Base-by-base conservation (phyloP, 2,797 vertebrate species). In the Alfaro cultratus region DNA sequence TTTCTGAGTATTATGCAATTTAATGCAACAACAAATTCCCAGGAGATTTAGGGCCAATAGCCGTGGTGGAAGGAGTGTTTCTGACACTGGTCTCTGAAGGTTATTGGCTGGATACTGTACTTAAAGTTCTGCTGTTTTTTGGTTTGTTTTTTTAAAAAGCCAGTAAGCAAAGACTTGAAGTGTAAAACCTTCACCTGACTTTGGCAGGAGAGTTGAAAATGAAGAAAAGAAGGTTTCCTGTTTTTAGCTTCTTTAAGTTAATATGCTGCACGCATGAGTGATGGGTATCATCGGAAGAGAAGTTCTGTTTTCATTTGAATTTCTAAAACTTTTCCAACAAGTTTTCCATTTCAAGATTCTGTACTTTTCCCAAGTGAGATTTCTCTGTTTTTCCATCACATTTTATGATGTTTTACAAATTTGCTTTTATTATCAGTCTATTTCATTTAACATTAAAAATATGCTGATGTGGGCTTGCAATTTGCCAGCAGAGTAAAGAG, bases 101-200 rank as follows among this genome's bases (percentile, higher is more conserved):
- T 88, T 88, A 81, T 57, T 84, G 89, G 84, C 83, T 86, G 72
- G 82, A 89, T 88, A 87, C 60, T 7, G 29, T 41, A 71, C 89
- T 85, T 86, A 79, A 68, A 39, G 78, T 78, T 83, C 75, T 67
- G 80, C 76, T 79, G 87, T n/a, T 80, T 92, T 88, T 18, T 41
- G 7, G 12, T 12, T 45, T 45, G 12, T 46, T 47, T 47, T 21
- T 49, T 87, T 81, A 90, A 86, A 91, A 86, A 88, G 13, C 10
- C 74, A 0, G 76, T 83, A 82, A 84, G 36, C 80, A 87, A 84
- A 77, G 86, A 88, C 88, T 90, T 87, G 84, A 70, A 85, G 83
- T 75, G 76, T 78, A 86, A 80, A 87, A 86, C 86, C 84, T 92
- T 92, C 88, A 57, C 1, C 82, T 84, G 91, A 92, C 88, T 84